phyloP scores from a whole-genome alignment of 2,113 vertebrate species.

The Peucedramus taeniatus region DNA sequence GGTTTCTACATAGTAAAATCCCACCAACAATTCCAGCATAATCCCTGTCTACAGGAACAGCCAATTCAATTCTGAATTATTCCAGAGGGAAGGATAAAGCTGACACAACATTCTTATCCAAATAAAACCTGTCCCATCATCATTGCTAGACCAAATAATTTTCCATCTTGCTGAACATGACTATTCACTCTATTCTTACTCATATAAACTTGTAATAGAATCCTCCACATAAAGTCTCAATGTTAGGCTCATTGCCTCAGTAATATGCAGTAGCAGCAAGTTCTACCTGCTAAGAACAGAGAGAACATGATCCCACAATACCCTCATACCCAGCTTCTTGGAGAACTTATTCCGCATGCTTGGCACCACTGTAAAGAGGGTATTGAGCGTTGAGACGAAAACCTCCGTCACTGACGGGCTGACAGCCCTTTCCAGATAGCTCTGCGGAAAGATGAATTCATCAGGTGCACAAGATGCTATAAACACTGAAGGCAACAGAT shows the following conservation, averaged over 20 bases:
- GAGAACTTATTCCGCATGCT: slow-evolving; percentile 81
- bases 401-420: slow-evolving; percentile 77
- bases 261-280: background rate
- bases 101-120: background rate
- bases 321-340: slow-evolving; percentile 84
- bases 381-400: slow-evolving; percentile 81
- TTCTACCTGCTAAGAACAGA: background rate
- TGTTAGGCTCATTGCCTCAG: background rate
- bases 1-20: background rate
- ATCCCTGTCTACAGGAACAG: background rate
- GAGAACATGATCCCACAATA: background rate
- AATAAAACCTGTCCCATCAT: slow-evolving; percentile 15
- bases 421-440: slow-evolving; percentile 70
- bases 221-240: background rate
- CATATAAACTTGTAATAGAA: background rate
- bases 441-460: slow-evolving; percentile 70
- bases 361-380: slow-evolving; percentile 82
- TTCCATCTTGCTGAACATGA: background rate
- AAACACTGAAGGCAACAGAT: background rate
- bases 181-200: background rate
- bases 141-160: background rate
- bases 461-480: background rate
- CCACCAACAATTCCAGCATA: background rate
- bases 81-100: slow-evolving; percentile 2
- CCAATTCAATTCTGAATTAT: background rate